Percentiles rank a stretch among this genome's conserved stretches.
Conservation (phyloP, 2,113 vertebrate genomes). For the Picathartes gymnocephalus region DNA sequence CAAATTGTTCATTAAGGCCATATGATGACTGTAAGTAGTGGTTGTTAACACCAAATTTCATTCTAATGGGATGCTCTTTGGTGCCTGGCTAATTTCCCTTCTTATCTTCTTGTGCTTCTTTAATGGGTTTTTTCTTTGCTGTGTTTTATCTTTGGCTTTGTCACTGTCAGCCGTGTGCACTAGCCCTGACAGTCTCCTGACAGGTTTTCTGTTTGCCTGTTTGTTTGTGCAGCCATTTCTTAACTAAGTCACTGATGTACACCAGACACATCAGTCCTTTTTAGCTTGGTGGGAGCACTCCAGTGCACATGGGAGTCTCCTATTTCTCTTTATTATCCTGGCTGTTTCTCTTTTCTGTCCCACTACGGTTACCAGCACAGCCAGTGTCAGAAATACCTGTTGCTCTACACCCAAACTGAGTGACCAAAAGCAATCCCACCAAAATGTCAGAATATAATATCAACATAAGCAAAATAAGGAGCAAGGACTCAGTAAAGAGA, state of each 20-base stretch:
- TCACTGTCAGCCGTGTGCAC: not conserved
- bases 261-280: not conserved
- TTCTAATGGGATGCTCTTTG: not conserved
- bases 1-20: slow-evolving; percentile 44
- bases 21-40: not conserved
- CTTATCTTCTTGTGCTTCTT: not conserved
- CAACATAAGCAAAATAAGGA: not conserved
- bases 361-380: not conserved
- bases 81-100: slow-evolving; percentile 26
- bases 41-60: slow-evolving; percentile 28
- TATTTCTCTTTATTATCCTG: not conserved
- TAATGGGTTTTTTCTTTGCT: not conserved
- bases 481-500: not conserved
- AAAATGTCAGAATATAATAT: not conserved
- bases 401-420: not conserved
- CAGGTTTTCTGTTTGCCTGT: not conserved
- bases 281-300: not conserved
- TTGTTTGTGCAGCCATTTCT: not conserved
- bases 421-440: not conserved
- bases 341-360: not conserved
- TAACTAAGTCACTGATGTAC: not conserved
- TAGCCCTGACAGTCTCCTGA: not conserved
- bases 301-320: not conserved
- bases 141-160: not conserved
- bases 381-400: not conserved